These are phyloP conservation scores for Thinocorus orbignyianus DNA, from an alignment of 2,113 vertebrate genomes.

Conservation along the genomic window DNA sequence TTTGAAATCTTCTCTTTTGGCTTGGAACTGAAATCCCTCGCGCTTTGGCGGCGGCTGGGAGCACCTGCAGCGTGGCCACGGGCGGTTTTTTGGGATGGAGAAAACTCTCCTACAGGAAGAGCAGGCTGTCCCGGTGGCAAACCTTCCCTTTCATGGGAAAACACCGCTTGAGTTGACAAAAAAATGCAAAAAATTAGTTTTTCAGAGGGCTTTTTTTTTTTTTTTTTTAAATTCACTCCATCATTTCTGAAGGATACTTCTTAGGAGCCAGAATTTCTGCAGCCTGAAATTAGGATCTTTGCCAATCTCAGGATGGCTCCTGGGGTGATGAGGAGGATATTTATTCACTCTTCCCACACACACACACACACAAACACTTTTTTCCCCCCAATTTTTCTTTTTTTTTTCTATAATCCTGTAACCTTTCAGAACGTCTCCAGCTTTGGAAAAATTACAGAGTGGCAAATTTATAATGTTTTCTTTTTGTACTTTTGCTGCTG, in stretches of 20 bases:
- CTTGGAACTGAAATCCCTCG: background rate
- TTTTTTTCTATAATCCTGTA: background rate
- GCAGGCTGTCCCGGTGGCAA: background rate
- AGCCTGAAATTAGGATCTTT: background rate
- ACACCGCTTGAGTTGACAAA: accelerated
- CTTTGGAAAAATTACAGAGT: constrained; percentile 54
- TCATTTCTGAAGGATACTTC: background rate
- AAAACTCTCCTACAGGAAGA: background rate
- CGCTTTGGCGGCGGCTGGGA: background rate
- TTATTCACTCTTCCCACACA: constrained; percentile 37
- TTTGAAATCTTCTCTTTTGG: background rate
- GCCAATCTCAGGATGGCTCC: background rate
- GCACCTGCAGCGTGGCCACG: background rate
- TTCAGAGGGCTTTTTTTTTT: background rate
- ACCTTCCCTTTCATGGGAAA: background rate
- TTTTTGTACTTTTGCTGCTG: constrained; percentile 48
- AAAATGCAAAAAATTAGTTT: background rate
- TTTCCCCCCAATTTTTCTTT: background rate
- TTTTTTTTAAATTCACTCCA: background rate
- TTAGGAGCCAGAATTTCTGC: background rate
- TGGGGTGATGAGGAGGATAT: background rate
- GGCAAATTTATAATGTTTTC: constrained; percentile 46
- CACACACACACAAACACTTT: too few relatives aligned
- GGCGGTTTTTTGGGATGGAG: background rate
- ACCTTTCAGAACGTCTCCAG: constrained; percentile 45